Base-by-base conservation (phyloP, 2,113 vertebrate genomes). In the Brachyhypopomus gauderio region DNA sequence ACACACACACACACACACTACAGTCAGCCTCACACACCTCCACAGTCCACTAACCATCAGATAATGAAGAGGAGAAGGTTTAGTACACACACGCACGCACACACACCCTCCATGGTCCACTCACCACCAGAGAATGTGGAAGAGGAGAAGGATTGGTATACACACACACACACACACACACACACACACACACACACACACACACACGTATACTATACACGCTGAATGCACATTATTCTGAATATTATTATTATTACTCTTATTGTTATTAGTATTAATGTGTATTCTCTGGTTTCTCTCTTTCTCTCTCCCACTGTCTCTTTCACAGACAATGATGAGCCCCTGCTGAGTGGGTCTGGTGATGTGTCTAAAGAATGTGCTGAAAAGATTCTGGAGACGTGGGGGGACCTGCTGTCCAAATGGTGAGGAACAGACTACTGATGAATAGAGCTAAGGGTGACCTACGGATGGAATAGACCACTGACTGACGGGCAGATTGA, bases 31-130 rank as follows among this genome's bases (percentile, higher is more conserved):
- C 95, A 0, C 93, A 97, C 62, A 93, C 95, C 58, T 94, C 94
- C 1, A 93, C 92, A 90, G 97, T 95, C 75, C 95, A 96, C 1
- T 99, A 97, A 19, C 98, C 98, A 27, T 97, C 98, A 0, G 97
- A 99, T 85, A 97, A 99, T 72, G 98, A 99, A 45, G 97, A 99
- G 85, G 97, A 98, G 83, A 97, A 99, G 96, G 98, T 97, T 99
- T 81, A 86, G 77, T 58, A 38, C 25, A 52, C n/a, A 27, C 36
- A 25, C 45, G 52, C 9, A 3, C 4, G 58, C 5, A 17, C 63
- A 56, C 25, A 45, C 25, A 9, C 8, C n/a, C n/a, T n/a, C 41
- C 41, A 41, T 41, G 41, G 30, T 30, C 30, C 30, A 30, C 30
- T 30, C 30, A 30, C 30, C 30, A 30, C 30, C 30, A 30, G 30